Evolutionary conservation across 2,113 vertebrate genomes (phyloP), one percentile per base, ranked within the genome.

Genomic region (Speoplatyrhinus poulsoni): DNA sequence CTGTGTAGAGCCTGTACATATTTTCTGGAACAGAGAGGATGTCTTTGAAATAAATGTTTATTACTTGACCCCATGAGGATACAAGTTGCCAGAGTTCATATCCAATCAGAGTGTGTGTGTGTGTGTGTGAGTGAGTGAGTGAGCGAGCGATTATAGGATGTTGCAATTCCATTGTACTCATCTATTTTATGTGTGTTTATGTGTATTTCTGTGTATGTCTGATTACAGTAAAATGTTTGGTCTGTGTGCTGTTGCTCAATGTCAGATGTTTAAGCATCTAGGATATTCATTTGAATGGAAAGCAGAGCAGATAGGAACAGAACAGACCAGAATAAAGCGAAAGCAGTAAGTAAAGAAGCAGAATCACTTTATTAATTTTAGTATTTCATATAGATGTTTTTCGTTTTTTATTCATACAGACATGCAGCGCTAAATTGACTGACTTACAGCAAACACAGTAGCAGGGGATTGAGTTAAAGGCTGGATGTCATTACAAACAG

Each of bases 401-500:
- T 41, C 59, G 62, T 67, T 76, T 54, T 64, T 61, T 66, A 3
- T 12, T 73, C 47, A 13, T 15, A 12, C 19, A n/a, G 67, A 41
- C 67, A 82, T 75, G 78, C 79, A 85, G 78, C 73, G 4, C 47
- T 58, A 46, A 81, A 59, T 32, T 48, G 52, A 1, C 8, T 74
- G 65, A 60, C 52, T 64, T 80, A 26, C 26, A 26, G 26, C 26
- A 61, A 73, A 77, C 61, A 68, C 32, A 5, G 64, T 61, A 60
- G 46, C 67, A 59, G 1, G 62, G 15, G n/a, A 0, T 41, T 70
- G 33, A 50, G 19, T 70, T 69, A 76, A 72, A 65, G 75, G 50
- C 69, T 76, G 65, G 78, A 73, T 75, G 72, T 76, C 75, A 70
- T 78, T 80, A 72, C 64, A 73, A 76, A 67, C 74, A 71, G 7